These are phyloP conservation scores for Platyura marginata DNA, from an alignment of 1,140 invertebrate genomes.

Conservation along the genomic window DNA sequence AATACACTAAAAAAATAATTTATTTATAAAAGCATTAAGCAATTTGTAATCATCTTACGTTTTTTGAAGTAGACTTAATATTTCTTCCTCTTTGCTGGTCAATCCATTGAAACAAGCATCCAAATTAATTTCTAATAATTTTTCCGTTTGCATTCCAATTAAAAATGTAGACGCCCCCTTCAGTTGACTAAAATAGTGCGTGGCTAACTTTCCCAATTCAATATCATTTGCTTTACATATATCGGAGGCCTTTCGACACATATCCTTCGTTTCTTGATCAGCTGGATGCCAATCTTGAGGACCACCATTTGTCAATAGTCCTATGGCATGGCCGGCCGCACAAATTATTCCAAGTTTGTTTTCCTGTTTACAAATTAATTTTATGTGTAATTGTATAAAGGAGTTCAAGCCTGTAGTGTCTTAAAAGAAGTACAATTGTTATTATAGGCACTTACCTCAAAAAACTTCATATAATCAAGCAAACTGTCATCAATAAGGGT, in stretches of 20 bases:
- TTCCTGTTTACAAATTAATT: conserved; percentile 32
- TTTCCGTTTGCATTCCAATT: conserved; percentile 44
- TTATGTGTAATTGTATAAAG: background rate
- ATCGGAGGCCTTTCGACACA: conserved; percentile 36
- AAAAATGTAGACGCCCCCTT: conserved; percentile 39
- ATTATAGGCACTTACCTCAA: too few relatives aligned
- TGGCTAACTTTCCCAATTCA: conserved; percentile 50
- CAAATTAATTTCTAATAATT: conserved; percentile 40
- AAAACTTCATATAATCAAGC: conserved; percentile 50
- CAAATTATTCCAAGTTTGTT: conserved; percentile 63
- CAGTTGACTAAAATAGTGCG: conserved; percentile 39
- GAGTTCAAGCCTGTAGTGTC: too few relatives aligned
- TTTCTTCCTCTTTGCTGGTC: conserved; percentile 34
- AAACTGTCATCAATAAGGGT: conserved; percentile 65
- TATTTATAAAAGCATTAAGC: too few relatives aligned
- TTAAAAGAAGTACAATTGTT: too few relatives aligned
- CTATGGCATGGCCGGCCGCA: conserved; percentile 63
- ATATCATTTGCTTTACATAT: conserved; percentile 46
- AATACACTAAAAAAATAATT: too few relatives aligned
- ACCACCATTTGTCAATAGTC: conserved; percentile 55
- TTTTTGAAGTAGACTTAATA: conserved; percentile 36
- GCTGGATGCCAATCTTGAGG: conserved; percentile 75
- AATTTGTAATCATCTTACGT: too few relatives aligned
- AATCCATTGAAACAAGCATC: conserved; percentile 36
- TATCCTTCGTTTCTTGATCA: conserved; percentile 38